A percentile compares a stretch with the other conserved stretches of the same genome.
Evolutionary conservation across 2,113 vertebrate species (phyloP).

Genomic region (Chamaetylas fuelleborni): DNA sequence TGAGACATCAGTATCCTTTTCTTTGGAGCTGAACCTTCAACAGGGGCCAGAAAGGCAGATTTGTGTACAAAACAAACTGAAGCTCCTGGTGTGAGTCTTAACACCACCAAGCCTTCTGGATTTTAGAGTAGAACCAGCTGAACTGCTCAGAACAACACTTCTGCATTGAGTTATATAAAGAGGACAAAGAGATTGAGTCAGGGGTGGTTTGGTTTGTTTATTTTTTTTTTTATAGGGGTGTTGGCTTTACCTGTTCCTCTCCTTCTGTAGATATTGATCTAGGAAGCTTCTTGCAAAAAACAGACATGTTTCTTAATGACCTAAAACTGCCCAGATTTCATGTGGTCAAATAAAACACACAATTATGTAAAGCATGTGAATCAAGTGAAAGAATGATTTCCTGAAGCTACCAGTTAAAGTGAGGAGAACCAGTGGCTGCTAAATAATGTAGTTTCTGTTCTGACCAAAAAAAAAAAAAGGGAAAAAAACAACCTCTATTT

Average conservation of each 20-base stretch:
- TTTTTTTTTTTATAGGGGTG: not conserved
- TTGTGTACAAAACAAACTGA: not conserved
- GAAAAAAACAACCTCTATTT: not conserved
- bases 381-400: not conserved
- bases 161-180: not conserved
- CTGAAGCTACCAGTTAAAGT: not conserved
- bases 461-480: not conserved
- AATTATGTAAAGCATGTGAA: not conserved
- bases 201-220: not conserved
- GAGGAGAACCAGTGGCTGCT: not conserved
- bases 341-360: not conserved
- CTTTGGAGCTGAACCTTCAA: not conserved
- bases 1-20: not conserved
- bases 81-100: accelerated
- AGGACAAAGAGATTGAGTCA: not conserved
- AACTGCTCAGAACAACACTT: not conserved
- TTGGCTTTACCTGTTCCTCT: not conserved
- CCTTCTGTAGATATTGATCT: not conserved
- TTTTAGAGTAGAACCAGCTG: not conserved
- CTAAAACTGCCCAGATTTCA: not conserved
- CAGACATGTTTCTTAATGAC: not conserved
- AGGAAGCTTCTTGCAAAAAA: not conserved
- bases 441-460: not conserved
- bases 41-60: not conserved
- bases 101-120: not conserved